A percentile compares a stretch with the other conserved stretches of the same genome.
Conservation (phyloP, 2,113 vertebrate genomes). For the Python bivittatus region DNA sequence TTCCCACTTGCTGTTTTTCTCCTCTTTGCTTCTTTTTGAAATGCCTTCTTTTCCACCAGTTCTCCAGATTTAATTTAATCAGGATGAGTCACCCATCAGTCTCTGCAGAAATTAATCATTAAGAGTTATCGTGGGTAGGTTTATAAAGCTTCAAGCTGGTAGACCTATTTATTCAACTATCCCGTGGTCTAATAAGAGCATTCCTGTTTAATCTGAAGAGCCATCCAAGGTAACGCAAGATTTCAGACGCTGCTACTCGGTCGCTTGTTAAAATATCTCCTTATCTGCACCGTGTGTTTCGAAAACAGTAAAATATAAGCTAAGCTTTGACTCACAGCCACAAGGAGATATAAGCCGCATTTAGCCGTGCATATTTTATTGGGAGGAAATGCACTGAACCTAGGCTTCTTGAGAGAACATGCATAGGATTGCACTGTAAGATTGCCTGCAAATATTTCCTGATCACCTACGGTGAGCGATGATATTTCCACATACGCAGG, state of each 20-base stretch:
- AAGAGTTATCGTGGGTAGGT: neutral
- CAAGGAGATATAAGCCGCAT: neutral
- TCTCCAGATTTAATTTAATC: neutral
- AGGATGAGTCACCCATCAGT: neutral
- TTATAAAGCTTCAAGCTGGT: neutral
- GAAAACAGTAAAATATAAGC: constrained; percentile 34
- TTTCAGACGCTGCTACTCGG: constrained; percentile 4
- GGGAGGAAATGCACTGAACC: neutral
- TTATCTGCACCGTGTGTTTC: constrained; percentile 22
- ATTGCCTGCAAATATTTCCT: neutral
- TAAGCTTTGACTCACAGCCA: constrained; percentile 5
- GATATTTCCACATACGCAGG: too few species aligned
- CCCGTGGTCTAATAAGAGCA: neutral
- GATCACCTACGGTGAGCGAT: neutral
- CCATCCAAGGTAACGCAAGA: neutral
- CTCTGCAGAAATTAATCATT: neutral
- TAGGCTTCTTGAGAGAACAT: neutral
- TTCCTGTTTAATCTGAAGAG: constrained; percentile 18
- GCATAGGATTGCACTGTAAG: neutral
- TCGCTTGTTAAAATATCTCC: constrained; percentile 22
- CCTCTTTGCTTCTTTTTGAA: neutral
- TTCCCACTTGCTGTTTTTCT: neutral
- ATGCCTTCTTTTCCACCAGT: neutral
- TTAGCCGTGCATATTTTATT: neutral
- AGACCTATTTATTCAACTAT: accelerated